Base-by-base conservation (phyloP, 2,888 invertebrate genomes). In the Eumerus sabulonum region DNA sequence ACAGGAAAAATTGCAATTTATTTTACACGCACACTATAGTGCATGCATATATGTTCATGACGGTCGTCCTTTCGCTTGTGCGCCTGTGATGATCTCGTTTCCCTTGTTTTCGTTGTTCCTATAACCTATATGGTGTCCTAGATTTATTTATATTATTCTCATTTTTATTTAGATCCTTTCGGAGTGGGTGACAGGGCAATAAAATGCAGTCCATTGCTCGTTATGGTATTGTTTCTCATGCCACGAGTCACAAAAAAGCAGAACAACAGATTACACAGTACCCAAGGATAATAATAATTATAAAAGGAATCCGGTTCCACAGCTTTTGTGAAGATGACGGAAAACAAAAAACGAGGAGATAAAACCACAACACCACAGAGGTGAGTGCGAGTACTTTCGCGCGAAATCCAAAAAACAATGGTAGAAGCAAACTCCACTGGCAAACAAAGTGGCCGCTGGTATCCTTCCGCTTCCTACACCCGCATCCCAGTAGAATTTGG, bases 181-280 rank as follows among this genome's bases (percentile, higher is more conserved):
- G 50, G 59, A 59, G 12, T 5, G 36, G 36, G 36, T 5, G 36
- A 68, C 59, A 56, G 53, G 51, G 57, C 74, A 74, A 74, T 79
- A 79, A 79, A 79, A 74, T 79, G 74, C 74, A 79, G 79, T 79
- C 79, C 74, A 74, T 74, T 74, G 74, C 74, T 79, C 70, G 70
- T 79, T 79, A 79, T 70, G 64, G 54, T 40, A 79, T 79, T 79
- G 79, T 79, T 79, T 60, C 9, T 42, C 57, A 14, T 66, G 48
- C 50, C 50, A 56, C 64, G 64, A 64, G 64, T 76, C 53, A 36
- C 57, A 14, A 14, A 44, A 9, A 60, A 40, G 45, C 38, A 59
- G 13, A 63, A 40, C 59, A 70, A 45, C 68, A 74, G 74, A 79
- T 79, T 74, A 79, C 77, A 73, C 73, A 79, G 68, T 64, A 68